Conservation (phyloP, 2,797 vertebrate genomes). For the Hemibagrus guttatus region DNA sequence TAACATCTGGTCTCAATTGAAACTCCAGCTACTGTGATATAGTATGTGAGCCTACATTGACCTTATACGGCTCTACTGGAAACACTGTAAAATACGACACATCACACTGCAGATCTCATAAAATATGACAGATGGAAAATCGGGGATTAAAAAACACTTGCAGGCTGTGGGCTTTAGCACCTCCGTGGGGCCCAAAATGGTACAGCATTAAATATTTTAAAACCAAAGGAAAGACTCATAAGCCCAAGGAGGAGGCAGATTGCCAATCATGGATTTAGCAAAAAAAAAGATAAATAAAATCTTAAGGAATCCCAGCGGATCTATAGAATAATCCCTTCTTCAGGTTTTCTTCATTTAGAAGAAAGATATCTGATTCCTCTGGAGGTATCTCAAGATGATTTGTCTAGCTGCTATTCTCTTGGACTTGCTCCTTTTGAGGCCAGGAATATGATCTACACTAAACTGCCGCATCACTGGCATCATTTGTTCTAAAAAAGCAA, state of each 20-base stretch:
- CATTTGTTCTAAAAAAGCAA: neutral
- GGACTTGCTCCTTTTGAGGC: neutral
- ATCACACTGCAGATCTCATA: constrained; percentile 32
- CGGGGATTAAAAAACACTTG: constrained; percentile 1
- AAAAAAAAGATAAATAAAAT: neutral
- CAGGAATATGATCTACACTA: neutral
- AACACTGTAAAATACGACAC: constrained; percentile 32
- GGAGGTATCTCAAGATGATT: neutral
- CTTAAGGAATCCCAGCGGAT: neutral
- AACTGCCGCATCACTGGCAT: neutral
- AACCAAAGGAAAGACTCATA: neutral
- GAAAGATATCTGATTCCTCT: constrained; percentile 5
- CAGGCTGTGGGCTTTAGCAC: constrained; percentile 2
- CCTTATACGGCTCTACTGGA: constrained; percentile 27
- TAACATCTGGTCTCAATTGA: constrained; percentile 49
- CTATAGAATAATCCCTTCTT: neutral
- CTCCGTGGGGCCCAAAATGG: constrained; percentile 2
- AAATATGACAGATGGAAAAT: constrained; percentile 37
- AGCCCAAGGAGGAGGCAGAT: neutral
- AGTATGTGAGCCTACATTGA: constrained; percentile 21
- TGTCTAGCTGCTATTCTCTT: neutral
- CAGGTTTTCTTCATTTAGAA: neutral
- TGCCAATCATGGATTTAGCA: neutral
- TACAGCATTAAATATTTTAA: constrained; percentile 13
- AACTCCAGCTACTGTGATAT: constrained; percentile 40